These are phyloP conservation scores for Dermatemys mawii DNA, from an alignment of 2,113 vertebrate genomes.

Conservation along the genomic window DNA sequence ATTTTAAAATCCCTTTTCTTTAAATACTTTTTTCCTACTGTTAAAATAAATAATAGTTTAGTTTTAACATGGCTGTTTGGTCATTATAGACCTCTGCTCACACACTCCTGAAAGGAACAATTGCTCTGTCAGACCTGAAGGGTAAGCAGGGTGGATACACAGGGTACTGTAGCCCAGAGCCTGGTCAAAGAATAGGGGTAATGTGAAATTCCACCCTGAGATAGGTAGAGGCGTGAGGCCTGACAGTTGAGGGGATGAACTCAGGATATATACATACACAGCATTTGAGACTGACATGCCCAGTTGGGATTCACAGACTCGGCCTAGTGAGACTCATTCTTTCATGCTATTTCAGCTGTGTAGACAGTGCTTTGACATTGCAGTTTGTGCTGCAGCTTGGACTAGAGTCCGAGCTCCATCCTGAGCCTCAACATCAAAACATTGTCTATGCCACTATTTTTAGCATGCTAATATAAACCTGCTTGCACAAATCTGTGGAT, in stretches of 20 bases:
- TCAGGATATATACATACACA: no score
- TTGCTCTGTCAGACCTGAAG: background rate
- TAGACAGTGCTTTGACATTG: no score
- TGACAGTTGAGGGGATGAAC: background rate
- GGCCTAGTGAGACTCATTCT: no score
- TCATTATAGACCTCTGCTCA: background rate
- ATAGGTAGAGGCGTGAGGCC: background rate
- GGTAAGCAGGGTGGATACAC: background rate
- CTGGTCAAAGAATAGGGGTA: background rate
- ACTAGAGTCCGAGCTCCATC: no score
- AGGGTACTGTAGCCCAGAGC: background rate
- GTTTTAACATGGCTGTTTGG: background rate
- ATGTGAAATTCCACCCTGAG: background rate
- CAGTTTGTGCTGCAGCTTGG: no score
- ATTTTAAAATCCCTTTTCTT: background rate
- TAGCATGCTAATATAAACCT: no score
- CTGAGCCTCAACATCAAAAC: no score
- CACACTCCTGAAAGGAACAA: background rate
- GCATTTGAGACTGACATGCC: no score
- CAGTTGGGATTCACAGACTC: no score
- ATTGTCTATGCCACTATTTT: no score
- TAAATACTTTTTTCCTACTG: accelerated
- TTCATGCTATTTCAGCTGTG: no score
- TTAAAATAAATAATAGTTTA: background rate
- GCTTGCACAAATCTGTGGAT: no score